Evolutionary conservation across 2,888 invertebrate species (phyloP).

Genomic region (Tryphoninae sp.): DNA sequence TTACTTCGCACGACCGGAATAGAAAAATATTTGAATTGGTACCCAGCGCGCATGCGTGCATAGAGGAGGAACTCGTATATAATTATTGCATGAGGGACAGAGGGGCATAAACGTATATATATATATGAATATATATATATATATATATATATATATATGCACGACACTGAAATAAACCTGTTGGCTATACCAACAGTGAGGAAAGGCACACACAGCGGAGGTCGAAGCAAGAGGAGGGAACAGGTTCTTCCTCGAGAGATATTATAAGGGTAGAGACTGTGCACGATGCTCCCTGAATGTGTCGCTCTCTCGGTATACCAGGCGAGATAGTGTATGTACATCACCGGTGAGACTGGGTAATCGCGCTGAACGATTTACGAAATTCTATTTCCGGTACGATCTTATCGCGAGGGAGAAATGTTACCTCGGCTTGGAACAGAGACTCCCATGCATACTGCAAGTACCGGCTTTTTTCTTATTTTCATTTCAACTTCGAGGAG

Average conservation of each 20-base stretch:
- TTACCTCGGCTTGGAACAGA: neutral
- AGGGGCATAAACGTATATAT: neutral
- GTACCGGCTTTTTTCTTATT: slow-evolving; percentile 25
- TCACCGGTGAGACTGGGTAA: slow-evolving; percentile 44
- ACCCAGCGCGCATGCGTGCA: slow-evolving; percentile 2
- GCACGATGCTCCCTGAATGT: slow-evolving; percentile 47
- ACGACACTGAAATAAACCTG: slow-evolving; percentile 50
- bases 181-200: slow-evolving; percentile 39
- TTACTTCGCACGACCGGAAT: slow-evolving; percentile 22
- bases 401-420: slow-evolving; percentile 2
- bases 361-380: slow-evolving; percentile 53
- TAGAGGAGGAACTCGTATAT: slow-evolving; percentile 6
- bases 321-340: slow-evolving; percentile 19
- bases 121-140: slow-evolving; percentile 4
- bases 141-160: slow-evolving; percentile 25
- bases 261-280: slow-evolving; percentile 19
- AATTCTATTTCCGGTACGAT: slow-evolving; percentile 59
- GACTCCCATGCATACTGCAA: slow-evolving; percentile 48
- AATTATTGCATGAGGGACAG: neutral
- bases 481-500: too few species aligned
- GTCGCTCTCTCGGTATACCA: slow-evolving; percentile 9
- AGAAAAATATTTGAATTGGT: slow-evolving; percentile 39
- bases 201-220: slow-evolving; percentile 28
- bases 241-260: slow-evolving; percentile 36
- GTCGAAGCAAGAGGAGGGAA: slow-evolving; percentile 19